Percentiles rank a stretch among this genome's conserved stretches.
Evolutionary conservation across 2,113 vertebrate species (phyloP).

Genomic region (Megaptera novaeangliae): DNA sequence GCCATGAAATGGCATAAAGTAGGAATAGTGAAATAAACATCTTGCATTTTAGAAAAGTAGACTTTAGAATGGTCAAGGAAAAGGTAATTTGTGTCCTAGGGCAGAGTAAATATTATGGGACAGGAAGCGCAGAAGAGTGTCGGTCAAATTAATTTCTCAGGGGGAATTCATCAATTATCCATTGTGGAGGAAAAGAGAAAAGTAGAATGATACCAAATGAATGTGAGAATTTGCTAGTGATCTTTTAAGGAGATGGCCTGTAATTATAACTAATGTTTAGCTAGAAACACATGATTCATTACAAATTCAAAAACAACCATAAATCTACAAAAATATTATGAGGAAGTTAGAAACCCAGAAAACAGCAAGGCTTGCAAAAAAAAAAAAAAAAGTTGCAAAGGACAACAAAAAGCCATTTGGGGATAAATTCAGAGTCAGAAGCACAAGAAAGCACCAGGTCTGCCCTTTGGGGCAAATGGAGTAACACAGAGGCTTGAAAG

Average conservation of each 20-base stretch:
- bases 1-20: not conserved
- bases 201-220: not conserved
- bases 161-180: not conserved
- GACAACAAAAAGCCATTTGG: not conserved
- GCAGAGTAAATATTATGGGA: not conserved
- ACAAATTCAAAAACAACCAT: not conserved
- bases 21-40: not conserved
- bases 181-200: not conserved
- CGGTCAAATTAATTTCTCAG: not conserved
- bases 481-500: not conserved
- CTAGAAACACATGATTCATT: not conserved
- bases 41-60: not conserved
- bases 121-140: not conserved
- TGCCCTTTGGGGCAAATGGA: not conserved
- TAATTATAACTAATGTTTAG: not conserved
- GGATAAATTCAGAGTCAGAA: not conserved
- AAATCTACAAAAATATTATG: not conserved
- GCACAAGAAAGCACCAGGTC: not conserved
- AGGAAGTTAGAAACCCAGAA: constrained; percentile 35
- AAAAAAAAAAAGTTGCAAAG: not conserved
- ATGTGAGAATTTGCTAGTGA: not conserved
- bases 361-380: not conserved
- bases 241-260: not conserved
- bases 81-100: not conserved
- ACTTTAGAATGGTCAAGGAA: not conserved